Conservation (phyloP, 2,797 vertebrate species). For the Sus cebifrons region DNA sequence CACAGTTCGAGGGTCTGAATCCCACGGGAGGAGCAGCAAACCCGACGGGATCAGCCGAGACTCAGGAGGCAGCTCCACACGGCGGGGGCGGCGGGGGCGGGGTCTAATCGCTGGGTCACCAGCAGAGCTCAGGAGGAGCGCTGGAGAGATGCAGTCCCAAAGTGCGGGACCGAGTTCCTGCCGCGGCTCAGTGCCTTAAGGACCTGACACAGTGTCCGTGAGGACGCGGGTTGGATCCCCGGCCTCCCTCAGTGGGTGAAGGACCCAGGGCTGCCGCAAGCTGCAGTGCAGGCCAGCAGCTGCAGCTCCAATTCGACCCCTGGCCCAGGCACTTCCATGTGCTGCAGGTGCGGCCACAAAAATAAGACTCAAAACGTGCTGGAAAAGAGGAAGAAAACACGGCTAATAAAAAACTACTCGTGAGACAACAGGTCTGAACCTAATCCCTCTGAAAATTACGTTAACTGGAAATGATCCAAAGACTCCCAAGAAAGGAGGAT, state of each 20-base stretch:
- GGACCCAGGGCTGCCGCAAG: too few species aligned
- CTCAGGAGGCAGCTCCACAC: accelerated
- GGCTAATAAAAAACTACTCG: background rate
- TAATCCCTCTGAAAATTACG: background rate
- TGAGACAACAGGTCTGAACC: accelerated
- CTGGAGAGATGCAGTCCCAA: accelerated
- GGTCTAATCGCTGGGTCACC: accelerated
- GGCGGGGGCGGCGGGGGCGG: accelerated
- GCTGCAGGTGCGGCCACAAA: too few species aligned
- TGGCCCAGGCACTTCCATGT: too few species aligned
- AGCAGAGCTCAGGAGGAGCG: accelerated
- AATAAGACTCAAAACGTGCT: too few species aligned
- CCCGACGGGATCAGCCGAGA: accelerated
- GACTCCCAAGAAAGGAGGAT: too few species aligned
- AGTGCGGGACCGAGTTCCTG: too few species aligned
- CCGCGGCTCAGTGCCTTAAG: too few species aligned
- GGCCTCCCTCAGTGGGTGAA: too few species aligned
- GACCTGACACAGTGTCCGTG: too few species aligned
- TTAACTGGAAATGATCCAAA: background rate
- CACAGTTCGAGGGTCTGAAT: accelerated
- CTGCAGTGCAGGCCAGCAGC: too few species aligned
- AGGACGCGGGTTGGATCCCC: too few species aligned
- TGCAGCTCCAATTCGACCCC: too few species aligned
- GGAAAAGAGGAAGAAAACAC: accelerated
- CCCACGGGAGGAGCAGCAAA: accelerated